Evolutionary conservation across 2,113 vertebrate species (phyloP).

Genomic region (Xyliphius kryptos): DNA sequence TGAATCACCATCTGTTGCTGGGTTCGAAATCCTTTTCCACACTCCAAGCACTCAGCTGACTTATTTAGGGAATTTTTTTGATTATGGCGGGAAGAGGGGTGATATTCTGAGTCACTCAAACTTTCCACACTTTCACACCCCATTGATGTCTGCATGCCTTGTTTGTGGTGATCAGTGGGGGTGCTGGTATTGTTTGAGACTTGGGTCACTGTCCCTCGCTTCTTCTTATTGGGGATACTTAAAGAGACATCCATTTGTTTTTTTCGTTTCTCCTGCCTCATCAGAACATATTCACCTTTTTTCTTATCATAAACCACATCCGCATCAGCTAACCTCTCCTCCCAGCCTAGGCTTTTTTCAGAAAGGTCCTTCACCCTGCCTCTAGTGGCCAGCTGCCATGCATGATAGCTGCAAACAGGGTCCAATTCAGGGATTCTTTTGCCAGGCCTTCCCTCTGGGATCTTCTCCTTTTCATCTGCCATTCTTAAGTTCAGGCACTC

Average conservation of each 20-base stretch:
- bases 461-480: conserved; percentile 45
- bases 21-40: conserved; percentile 80
- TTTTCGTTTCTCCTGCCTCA: conserved; percentile 84
- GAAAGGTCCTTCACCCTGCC: conserved; percentile 82
- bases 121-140: conserved; percentile 39
- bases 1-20: conserved; percentile 88
- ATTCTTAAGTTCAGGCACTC: conserved; percentile 75
- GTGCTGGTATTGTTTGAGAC: no score
- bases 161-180: no score
- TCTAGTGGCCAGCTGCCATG: conserved; percentile 89
- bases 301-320: conserved; percentile 79
- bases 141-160: no score
- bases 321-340: conserved; percentile 74
- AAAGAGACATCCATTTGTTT: conserved; percentile 65
- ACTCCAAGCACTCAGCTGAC: conserved; percentile 80
- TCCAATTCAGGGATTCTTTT: conserved; percentile 82
- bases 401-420: conserved; percentile 90
- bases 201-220: no score
- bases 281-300: conserved; percentile 77
- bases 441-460: conserved; percentile 54
- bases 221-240: conserved; percentile 54
- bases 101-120: conserved; percentile 60
- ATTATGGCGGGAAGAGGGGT: conserved; percentile 61
- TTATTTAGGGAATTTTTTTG: conserved; percentile 65
- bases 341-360: conserved; percentile 80